Evolutionary conservation across 2,888 invertebrate genomes (phyloP).

Genomic region (Rotaria magnacalcarata): DNA sequence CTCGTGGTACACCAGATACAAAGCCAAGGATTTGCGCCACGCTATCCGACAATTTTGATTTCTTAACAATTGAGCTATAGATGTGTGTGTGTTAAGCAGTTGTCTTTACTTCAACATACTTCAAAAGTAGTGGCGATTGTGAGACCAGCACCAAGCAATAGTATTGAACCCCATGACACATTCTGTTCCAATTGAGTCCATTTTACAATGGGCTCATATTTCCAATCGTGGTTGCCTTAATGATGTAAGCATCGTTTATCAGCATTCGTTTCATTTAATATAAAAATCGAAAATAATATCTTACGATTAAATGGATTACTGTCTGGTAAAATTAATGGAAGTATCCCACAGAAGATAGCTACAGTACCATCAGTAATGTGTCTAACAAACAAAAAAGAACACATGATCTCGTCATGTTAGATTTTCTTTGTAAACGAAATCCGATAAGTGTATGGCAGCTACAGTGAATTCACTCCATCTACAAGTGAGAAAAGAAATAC

Average conservation of each 20-base stretch:
- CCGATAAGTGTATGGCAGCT: no score
- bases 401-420: not conserved
- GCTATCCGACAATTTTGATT: slow-evolving; percentile 72
- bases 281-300: no score
- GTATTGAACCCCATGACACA: slow-evolving; percentile 81
- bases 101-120: no score
- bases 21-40: slow-evolving; percentile 68
- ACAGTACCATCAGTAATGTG: slow-evolving; percentile 58
- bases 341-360: slow-evolving; percentile 74
- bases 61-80: no score
- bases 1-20: slow-evolving; percentile 63
- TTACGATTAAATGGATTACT: slow-evolving; percentile 63
- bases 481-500: no score
- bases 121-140: slow-evolving; percentile 80
- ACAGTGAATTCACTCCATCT: no score
- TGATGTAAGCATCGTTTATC: not conserved
- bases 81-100: slow-evolving; percentile 64
- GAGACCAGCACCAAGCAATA: slow-evolving; percentile 68
- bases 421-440: not conserved
- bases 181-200: slow-evolving; percentile 80
- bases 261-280: no score
- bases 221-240: not conserved
- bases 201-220: slow-evolving; percentile 67
- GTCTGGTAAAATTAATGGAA: slow-evolving; percentile 77
- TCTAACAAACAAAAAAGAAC: slow-evolving; percentile 49